These are phyloP conservation scores for Champsocephalus gunnari DNA, from an alignment of 2,797 vertebrate genomes.

Conservation along the genomic window DNA sequence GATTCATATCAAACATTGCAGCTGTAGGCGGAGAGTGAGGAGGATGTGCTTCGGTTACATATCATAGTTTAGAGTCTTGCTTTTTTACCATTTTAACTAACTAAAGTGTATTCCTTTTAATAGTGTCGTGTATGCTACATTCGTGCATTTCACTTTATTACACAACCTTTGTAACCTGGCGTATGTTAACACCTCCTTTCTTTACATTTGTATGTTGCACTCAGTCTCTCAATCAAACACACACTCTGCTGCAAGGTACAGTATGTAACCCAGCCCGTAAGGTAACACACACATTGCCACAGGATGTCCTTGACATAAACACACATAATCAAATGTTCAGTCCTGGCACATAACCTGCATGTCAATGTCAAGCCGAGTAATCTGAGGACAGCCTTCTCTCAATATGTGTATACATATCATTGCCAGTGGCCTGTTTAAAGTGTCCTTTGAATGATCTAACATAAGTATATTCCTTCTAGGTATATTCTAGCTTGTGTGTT, in stretches of 20 bases:
- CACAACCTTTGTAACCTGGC: background rate
- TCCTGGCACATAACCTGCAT: constrained; percentile 30
- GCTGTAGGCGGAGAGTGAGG: constrained; percentile 20
- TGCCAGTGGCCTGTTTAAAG: constrained; percentile 9
- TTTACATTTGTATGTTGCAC: background rate
- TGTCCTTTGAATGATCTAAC: background rate
- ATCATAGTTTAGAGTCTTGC: background rate
- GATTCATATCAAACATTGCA: constrained; percentile 32
- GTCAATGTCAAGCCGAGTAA: constrained; percentile 50
- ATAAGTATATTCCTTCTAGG: background rate
- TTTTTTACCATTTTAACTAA: background rate
- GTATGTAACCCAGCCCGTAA: constrained; percentile 23
- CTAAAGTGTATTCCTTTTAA: background rate
- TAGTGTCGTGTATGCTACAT: background rate
- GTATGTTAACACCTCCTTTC: background rate
- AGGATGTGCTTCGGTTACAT: background rate
- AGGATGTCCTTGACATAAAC: constrained; percentile 66
- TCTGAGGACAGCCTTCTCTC: constrained; percentile 37
- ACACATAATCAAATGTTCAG: constrained; percentile 54
- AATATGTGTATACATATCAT: constrained; percentile 26
- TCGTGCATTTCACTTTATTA: background rate
- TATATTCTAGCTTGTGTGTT: constrained; percentile 1
- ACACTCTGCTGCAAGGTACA: constrained; percentile 11
- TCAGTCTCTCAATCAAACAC: background rate
- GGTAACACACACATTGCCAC: constrained; percentile 38